Percentiles rank a stretch among this genome's conserved stretches.
Evolutionary conservation across 2,113 vertebrate species (phyloP).

Genomic region (Gallinago jamesoni): DNA sequence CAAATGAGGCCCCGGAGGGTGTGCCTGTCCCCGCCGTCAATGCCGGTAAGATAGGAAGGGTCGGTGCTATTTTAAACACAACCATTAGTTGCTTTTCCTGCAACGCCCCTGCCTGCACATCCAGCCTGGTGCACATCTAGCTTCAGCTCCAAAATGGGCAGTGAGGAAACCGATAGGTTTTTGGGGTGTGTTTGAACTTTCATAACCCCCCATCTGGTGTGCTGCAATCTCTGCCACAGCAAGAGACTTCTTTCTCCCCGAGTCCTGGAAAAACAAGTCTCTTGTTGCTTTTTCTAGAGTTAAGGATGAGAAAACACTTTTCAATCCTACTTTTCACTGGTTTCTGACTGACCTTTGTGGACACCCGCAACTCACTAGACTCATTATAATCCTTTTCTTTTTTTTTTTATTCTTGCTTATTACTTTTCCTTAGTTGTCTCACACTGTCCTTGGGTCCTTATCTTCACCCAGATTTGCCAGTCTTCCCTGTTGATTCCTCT

Average conservation of each 20-base stretch:
- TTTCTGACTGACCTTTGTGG: not conserved
- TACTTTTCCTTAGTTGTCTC: not conserved
- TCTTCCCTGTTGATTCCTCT: not conserved
- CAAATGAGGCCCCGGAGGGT: not conserved
- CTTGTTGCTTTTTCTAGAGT: not conserved
- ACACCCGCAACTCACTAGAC: not conserved
- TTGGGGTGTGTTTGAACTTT: not conserved
- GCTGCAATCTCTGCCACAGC: not conserved
- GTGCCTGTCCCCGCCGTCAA: not conserved
- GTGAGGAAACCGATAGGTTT: not conserved
- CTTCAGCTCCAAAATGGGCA: not conserved
- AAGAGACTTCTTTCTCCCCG: not conserved
- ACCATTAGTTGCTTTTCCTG: conserved; percentile 30
- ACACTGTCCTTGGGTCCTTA: not conserved
- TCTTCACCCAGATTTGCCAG: not conserved
- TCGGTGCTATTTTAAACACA: conserved; percentile 9
- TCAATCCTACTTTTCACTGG: not conserved
- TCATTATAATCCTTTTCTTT: not conserved
- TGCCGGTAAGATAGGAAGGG: conserved; percentile 5
- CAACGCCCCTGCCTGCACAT: not conserved
- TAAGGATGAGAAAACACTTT: not conserved
- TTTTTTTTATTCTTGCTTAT: not conserved
- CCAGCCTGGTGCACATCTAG: not conserved
- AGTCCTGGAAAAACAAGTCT: not conserved
- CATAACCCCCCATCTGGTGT: not conserved